Percentiles rank a stretch among this genome's conserved stretches.
phyloP scores from a whole-genome alignment of 2,888 invertebrate species.

The Stenurella melanura region DNA sequence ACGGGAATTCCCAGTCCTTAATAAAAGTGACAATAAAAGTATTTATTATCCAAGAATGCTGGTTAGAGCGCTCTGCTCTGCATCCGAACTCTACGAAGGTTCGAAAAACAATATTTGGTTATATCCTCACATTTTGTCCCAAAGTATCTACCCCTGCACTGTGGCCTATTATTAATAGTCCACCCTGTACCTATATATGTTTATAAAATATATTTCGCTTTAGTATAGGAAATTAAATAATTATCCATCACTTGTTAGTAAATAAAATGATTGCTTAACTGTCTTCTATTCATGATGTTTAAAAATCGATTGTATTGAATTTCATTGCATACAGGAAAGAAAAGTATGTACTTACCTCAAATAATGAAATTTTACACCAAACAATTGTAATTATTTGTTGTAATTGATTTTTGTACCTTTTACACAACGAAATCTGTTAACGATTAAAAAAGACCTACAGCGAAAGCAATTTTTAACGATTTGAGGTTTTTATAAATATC shows the following conservation, averaged over 20 bases:
- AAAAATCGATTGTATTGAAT: constrained; percentile 43
- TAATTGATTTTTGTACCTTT: constrained; percentile 57
- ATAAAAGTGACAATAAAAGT: too few relatives aligned
- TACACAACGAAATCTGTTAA: constrained; percentile 56
- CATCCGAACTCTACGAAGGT: too few relatives aligned
- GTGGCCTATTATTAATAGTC: too few relatives aligned
- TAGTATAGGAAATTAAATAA: constrained; percentile 51
- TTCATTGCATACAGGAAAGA: constrained; percentile 45
- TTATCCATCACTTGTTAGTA: constrained; percentile 52
- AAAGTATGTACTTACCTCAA: constrained; percentile 39
- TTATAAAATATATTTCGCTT: too few relatives aligned
- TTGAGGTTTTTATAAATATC: constrained; percentile 59
- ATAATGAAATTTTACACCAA: constrained; percentile 50
- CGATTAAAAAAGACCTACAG: constrained; percentile 59
- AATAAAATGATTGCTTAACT: constrained; percentile 48
- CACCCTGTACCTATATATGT: too few relatives aligned
- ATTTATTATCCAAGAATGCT: too few relatives aligned
- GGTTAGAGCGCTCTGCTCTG: too few relatives aligned
- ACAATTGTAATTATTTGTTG: constrained; percentile 52
- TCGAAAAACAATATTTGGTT: too few relatives aligned
- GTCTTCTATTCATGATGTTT: constrained; percentile 49
- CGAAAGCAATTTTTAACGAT: constrained; percentile 53
- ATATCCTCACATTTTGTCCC: too few relatives aligned
- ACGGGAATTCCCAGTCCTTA: too few relatives aligned
- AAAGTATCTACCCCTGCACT: too few relatives aligned